Base-by-base conservation (phyloP, 2,888 invertebrate species). In the Amphipoea lucens region DNA sequence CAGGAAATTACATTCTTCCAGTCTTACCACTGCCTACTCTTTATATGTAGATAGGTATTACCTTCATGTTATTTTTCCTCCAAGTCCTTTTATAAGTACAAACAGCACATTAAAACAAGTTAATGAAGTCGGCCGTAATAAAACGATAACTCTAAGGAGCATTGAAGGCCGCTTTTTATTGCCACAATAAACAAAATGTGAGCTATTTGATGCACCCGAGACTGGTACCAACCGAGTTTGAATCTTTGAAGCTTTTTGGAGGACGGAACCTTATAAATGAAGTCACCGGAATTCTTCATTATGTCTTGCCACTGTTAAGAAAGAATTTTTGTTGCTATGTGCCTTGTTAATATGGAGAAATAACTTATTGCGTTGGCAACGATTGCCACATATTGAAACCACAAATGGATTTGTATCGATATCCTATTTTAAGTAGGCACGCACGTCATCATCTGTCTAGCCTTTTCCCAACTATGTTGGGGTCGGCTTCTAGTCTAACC, bases 101-200 rank as follows among this genome's bases (percentile, higher is more conserved):
- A 82, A 78, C 62, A 77, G 69, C 69, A 73, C 78, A 81, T 84
- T 78, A 88, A 78, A 82, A 17, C 73, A 75, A 88, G 74, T 78
- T 85, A 82, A 87, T 80, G 76, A 84, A 84, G 74, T 82, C 70
- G 65, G 74, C 23, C n/a, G 81, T 78, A 85, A 74, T 82, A 84
- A 83, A 86, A 82, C 78, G 74, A 67, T 63, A 68, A 76, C 81
- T 79, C 74, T 76, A 89, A 85, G 76, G 72, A 74, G 71, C 67
- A 79, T 73, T 74, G 74, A 72, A 87, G 86, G 85, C 79, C 85
- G 78, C 23, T 78, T 85, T 89, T 91, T 91, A 90, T 89, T 86
- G 79, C 84, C 48, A 48, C 86, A 74, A 85, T 89, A 90, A 91
- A 92, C 87, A 87, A 86, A 85, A 89, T 83, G 85, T 84, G 78